Base-by-base conservation (phyloP, 2,888 invertebrate species). In the Nephrotoma appendiculata region DNA sequence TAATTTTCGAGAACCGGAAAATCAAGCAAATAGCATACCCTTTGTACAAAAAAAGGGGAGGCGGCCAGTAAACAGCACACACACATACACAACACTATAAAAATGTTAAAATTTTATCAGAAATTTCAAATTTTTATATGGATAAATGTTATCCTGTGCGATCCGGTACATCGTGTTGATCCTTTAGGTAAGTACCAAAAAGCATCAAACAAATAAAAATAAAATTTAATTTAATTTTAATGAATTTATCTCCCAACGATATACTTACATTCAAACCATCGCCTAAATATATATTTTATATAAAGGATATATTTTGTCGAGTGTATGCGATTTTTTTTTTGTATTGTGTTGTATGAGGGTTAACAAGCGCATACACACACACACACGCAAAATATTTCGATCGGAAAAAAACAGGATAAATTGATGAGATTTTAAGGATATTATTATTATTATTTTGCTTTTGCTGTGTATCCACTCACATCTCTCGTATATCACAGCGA, bases 141-240 rank as follows among this genome's bases (percentile, higher is more conserved):
- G 71, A 71, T 71, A 71, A 7, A 71, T 71, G 9, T 71, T 71
- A 31, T 71, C 71, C 71, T 31, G 19, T 19, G 84, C 15, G 84
- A 84, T 84, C 84, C 84, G 12, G 84, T 84, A 15, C 43, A 84
- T 84, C 84, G 84, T 41, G 84, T 84, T n/a, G 84, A 84, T 84
- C 84, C 84, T 42, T 84, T 84, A 43, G 84, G 84, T 84, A 42
- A 84, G 84, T 71, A 71, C 71, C 71, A 19, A 71, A 71, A 11
- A 71, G 9, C 71, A 71, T 71, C 31, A 71, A 31, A 71, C 15
- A 15, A 52, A 52, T 15, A n/a, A 52, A 52, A 52, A 52, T 31
- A 52, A 52, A 6, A 15, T 71, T 71, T 71, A 71, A 71, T 71
- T 71, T 71, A 71, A 71, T 71, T 71, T 71, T 71, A 71, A 71